phyloP scores from a whole-genome alignment of 2,797 vertebrate species.

The Sphenopsis melanotis region DNA sequence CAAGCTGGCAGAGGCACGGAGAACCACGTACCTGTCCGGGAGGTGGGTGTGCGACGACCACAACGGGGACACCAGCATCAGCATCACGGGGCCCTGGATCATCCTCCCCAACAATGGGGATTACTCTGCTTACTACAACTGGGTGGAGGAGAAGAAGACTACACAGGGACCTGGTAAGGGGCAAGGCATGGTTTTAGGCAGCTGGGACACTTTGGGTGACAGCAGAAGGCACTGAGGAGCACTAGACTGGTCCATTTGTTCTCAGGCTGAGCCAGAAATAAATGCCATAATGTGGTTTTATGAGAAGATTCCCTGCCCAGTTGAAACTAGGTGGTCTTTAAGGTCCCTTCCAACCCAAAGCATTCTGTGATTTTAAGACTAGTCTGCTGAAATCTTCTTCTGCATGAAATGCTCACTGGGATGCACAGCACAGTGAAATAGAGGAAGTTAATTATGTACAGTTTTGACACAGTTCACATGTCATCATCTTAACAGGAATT shows the following conservation, averaged over 20 bases:
- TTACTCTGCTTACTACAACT: slow-evolving; percentile 94
- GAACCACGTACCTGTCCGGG: slow-evolving; percentile 94
- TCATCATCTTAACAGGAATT: neutral
- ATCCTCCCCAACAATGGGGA: slow-evolving; percentile 92
- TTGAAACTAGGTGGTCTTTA: neutral
- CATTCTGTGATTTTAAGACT: neutral
- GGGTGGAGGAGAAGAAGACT: slow-evolving; percentile 94
- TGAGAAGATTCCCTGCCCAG: neutral
- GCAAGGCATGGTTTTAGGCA: neutral
- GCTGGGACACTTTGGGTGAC: neutral
- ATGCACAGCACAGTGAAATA: neutral
- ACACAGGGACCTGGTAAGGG: slow-evolving; percentile 89
- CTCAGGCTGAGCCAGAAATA: neutral
- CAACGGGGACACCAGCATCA: slow-evolving; percentile 95
- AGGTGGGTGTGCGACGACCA: slow-evolving; percentile 97
- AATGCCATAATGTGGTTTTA: neutral
- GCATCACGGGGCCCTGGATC: slow-evolving; percentile 90
- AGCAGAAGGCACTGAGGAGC: neutral
- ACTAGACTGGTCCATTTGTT: rapidly evolving
- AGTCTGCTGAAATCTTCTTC: neutral
- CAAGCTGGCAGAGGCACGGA: slow-evolving; percentile 91
- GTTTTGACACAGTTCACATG: slow-evolving; percentile 41
- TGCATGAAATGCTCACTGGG: neutral
- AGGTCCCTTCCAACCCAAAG: neutral
- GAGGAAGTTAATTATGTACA: slow-evolving; percentile 33